Evolutionary conservation across 2,797 vertebrate species (phyloP), one percentile per base, ranked within the genome.

Genomic region (Rhinichthys osculus): DNA sequence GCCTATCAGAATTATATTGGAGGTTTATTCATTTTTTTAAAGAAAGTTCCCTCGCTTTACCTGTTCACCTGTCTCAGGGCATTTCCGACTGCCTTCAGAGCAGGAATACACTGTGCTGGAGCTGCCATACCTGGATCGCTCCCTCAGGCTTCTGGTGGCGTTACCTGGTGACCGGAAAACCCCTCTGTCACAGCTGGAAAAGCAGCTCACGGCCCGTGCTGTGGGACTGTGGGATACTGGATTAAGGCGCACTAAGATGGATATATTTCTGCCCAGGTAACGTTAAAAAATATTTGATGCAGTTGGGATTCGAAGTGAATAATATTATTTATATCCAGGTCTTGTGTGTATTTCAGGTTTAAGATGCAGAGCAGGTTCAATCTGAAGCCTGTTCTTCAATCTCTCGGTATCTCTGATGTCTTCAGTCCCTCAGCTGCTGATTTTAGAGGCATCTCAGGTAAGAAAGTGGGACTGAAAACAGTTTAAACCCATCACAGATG

Each of bases 381-480:
- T 92, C 90, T 99, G 88, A 97, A 95, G 93, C 94, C 91, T 0
- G 93, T 94, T 85, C 95, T 98, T 74, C 94, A 93, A 47, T 94
- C 95, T 30, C 94, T 98, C 91, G 97, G 97, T 89, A 92, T 98
- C 89, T 96, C 92, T 11, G 96, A 98, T 5, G 94, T 97, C 84
- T 98, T 98, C 86, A 94, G 96, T 89, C 96, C 97, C 0, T 86
- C 91, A 11, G 89, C 92, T 67, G 97, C 97, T 13, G 95, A 99
- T 93, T 98, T 98, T 92, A 96, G 94, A 67, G 96, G 96, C 88
- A 96, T 98, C 91, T 97, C 97, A 96, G 97, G 97, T 98, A 95
- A 91, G 40, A 80, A 19, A 30, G 80, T 38, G 19, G 7, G 38
- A 52, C 17, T 30, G 23, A 27, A 77, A 35, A 57, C 10, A 21